Evolutionary conservation across 1,140 invertebrate species (phyloP), one percentile per base, ranked within the genome.

Genomic region (Daktulosphaira vitifoliae): DNA sequence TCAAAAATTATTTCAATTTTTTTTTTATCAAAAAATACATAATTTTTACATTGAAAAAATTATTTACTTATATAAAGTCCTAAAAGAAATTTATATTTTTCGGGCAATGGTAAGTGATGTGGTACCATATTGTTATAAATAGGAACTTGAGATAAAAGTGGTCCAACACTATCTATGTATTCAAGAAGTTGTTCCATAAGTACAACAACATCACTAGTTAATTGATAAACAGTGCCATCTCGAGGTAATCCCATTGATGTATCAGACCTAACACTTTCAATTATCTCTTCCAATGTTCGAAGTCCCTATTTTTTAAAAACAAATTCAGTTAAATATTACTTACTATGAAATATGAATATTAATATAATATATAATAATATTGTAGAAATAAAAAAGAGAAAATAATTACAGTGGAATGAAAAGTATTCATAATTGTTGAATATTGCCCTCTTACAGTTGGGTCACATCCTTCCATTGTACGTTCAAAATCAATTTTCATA

Each of bases 141-240:
- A 8, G 78, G 73, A 72, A 88, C 85, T 75, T 85, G 76, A 56
- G 77, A 73, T 68, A 85, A 70, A 72, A 84, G 81, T 69, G 69
- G 78, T 69, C 83, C 87, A 50, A 90, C 84, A 6, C 85, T 89
- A 70, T 88, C 84, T 20, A 81, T 80, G 71, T 90, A 89, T 66
- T 87, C 85, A 15, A 85, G 81, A 51, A 94, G 77, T 71, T 92
- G 88, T 74, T 92, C 89, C 46, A 91, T 77, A 76, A 93, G 89
- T 67, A 92, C 85, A 44, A 94, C 82, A 54, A 95, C 90, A 75
- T 96, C 95, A 53, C 88, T 92, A 3, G 93, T 95, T 46, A 95
- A 78, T 76, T 98, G 92, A 74, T 96, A 93, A 22, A 98, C 94
- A 1, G 94, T 98, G 65, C 94, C 95, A 80, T 98, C 95, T 75